A percentile compares a stretch with the other conserved stretches of the same genome.
phyloP scores from a whole-genome alignment of 2,888 invertebrate species.

The Odontomyia ornata region DNA sequence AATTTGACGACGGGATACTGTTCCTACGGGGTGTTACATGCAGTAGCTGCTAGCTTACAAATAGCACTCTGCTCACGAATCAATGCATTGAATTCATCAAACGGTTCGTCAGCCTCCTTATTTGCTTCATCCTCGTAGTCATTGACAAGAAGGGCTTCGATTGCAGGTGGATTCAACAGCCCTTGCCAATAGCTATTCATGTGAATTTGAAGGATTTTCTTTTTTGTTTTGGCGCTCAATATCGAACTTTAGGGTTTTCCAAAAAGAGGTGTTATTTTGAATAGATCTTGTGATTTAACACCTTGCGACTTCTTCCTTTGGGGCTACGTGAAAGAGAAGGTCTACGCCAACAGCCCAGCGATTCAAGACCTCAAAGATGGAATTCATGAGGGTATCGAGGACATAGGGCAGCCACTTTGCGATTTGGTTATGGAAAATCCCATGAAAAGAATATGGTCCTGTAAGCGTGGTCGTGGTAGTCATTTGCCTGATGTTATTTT shows the following conservation, averaged over 20 bases:
- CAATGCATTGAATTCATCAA: constrained; percentile 73
- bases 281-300: no score
- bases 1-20: not conserved
- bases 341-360: no score
- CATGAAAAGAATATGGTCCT: no score
- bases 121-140: constrained; percentile 51
- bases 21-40: constrained; percentile 1
- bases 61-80: constrained; percentile 73
- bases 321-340: no score
- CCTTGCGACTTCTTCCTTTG: no score
- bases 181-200: constrained; percentile 73
- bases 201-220: constrained; percentile 79
- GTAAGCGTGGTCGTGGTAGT: no score
- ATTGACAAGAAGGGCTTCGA: constrained; percentile 65
- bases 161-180: constrained; percentile 64
- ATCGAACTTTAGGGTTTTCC: constrained; percentile 82
- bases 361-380: no score
- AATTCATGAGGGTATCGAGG: no score
- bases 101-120: constrained; percentile 61
- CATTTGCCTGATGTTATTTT: no score
- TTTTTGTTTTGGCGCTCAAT: constrained; percentile 81
- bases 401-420: no score
- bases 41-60: constrained; percentile 59
- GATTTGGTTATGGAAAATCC: no score
- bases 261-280: no score